Conservation (phyloP, 1,140 invertebrate genomes). For the Drosophila baimaii region DNA sequence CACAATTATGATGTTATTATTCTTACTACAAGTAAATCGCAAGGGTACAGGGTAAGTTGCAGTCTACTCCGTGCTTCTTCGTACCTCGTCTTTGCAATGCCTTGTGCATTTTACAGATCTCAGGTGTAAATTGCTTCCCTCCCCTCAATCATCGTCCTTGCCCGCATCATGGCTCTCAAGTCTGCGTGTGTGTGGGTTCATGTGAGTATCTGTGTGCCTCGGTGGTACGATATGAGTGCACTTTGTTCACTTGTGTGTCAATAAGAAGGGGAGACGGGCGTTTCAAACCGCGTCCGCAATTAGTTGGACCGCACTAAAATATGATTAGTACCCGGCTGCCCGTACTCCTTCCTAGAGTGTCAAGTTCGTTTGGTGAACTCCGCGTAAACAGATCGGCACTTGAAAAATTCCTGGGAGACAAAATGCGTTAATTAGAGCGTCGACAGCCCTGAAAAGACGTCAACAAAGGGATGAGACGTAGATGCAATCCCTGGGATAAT, state of each 20-base stretch:
- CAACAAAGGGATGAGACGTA: constrained; percentile 42
- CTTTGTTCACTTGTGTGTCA: constrained; percentile 35
- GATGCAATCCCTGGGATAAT: constrained; percentile 54
- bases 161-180: constrained; percentile 25
- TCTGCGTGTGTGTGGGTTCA: background rate
- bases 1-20: background rate
- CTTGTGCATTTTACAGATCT: constrained; percentile 58
- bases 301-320: constrained; percentile 74
- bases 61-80: constrained; percentile 7
- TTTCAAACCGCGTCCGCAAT: constrained; percentile 53
- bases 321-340: constrained; percentile 62
- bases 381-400: constrained; percentile 9
- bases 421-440: constrained; percentile 59
- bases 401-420: constrained; percentile 38
- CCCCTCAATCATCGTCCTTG: constrained; percentile 27
- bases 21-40: background rate
- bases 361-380: constrained; percentile 2
- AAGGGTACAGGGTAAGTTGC: constrained; percentile 19
- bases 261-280: constrained; percentile 17
- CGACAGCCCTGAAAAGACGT: constrained; percentile 32
- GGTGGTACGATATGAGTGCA: background rate
- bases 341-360: background rate
- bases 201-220: constrained; percentile 16
- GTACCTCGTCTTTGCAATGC: constrained; percentile 24
- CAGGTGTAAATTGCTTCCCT: constrained; percentile 74